Conservation (phyloP, 2,888 invertebrate species). For the Pollenia labialis region DNA sequence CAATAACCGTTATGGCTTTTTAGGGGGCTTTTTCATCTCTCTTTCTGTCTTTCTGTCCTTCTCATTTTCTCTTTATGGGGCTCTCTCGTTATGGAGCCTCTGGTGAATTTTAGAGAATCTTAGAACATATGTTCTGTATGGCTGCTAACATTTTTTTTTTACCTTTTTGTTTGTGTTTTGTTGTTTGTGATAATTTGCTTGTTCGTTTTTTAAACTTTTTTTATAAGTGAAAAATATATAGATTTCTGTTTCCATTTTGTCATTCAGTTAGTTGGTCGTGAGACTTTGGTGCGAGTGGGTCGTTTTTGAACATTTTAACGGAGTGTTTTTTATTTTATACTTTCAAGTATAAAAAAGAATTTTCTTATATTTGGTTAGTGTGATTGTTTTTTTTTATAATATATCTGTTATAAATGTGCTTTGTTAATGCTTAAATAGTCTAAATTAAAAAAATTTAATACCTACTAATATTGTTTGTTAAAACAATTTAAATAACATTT, state of each 20-base stretch:
- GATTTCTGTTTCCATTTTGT: constrained; percentile 72
- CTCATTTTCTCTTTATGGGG: background rate
- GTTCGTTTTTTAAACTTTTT: background rate
- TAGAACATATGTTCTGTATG: constrained; percentile 50
- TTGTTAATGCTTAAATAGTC: constrained; percentile 24
- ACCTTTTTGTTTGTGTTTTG: constrained; percentile 8
- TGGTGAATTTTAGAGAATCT: constrained; percentile 44
- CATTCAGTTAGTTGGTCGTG: constrained; percentile 80
- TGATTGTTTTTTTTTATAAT: constrained; percentile 39
- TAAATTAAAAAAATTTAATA: constrained; percentile 8
- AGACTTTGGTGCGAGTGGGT: constrained; percentile 80
- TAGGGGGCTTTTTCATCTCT: background rate
- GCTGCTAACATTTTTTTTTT: constrained; percentile 40
- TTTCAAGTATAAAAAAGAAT: constrained; percentile 53
- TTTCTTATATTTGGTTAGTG: constrained; percentile 71
- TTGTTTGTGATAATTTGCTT: constrained; percentile 47
- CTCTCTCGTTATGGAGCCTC: constrained; percentile 31
- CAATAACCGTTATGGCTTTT: constrained; percentile 59
- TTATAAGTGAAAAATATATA: constrained; percentile 48
- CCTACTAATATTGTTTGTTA: background rate
- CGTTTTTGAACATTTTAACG: constrained; percentile 50
- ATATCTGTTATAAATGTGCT: constrained; percentile 29
- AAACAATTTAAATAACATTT: constrained; percentile 18
- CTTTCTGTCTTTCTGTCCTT: background rate
- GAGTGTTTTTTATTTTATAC: constrained; percentile 42